Conservation (phyloP, 2,888 invertebrate species). For the Parthenolecanium corni region DNA sequence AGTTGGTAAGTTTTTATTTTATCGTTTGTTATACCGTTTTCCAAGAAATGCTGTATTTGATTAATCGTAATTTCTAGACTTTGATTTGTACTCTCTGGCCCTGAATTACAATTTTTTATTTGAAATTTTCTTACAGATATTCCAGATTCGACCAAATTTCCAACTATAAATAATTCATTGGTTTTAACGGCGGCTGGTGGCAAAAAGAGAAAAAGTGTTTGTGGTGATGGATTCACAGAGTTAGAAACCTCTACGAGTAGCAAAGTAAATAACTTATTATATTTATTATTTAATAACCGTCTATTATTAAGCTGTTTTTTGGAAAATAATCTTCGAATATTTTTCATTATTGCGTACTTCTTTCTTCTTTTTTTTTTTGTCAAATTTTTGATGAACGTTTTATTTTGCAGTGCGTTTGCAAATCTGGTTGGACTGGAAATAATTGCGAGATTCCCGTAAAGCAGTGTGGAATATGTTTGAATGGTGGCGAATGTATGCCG, state of each 20-base stretch:
- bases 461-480: constrained; percentile 46
- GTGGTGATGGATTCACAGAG: constrained; percentile 23
- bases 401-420: constrained; percentile 47
- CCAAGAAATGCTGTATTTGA: constrained; percentile 1
- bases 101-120: too few relatives aligned
- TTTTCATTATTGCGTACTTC: background rate
- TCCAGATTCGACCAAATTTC: background rate
- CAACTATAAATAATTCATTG: constrained; percentile 14
- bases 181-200: constrained; percentile 9
- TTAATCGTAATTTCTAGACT: too few relatives aligned
- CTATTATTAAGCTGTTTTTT: too few relatives aligned
- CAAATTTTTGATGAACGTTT: constrained; percentile 20
- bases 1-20: constrained; percentile 39
- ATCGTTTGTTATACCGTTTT: constrained; percentile 27
- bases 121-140: background rate
- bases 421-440: constrained; percentile 52
- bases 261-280: background rate
- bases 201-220: constrained; percentile 4
- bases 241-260: background rate
- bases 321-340: background rate
- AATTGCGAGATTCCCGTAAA: constrained; percentile 50
- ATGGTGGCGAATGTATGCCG: constrained; percentile 44
- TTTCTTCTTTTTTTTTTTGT: constrained; percentile 20
- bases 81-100: too few relatives aligned
- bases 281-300: too few relatives aligned